Evolutionary conservation across 2,888 invertebrate species (phyloP), one percentile per base, ranked within the genome.

Genomic region (Drosophila paramelanica): DNA sequence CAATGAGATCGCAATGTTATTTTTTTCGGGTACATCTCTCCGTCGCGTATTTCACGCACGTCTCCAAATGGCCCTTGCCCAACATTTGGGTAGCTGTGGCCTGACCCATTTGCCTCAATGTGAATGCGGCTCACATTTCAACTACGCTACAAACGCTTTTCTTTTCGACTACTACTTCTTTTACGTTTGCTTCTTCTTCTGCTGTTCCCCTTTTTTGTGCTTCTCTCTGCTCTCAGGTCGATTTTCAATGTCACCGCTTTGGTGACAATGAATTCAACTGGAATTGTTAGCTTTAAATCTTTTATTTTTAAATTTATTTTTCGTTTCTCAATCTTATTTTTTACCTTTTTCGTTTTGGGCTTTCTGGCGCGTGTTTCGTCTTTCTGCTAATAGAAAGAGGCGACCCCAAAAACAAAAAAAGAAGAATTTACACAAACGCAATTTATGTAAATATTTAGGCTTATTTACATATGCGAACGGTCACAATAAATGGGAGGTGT

Each of bases 51-150:
- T 81, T 79, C 60, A 66, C 52, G 68, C 82, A 82, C 82, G 85
- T 85, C 75, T 71, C 23, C 33, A 36, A 53, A 36, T 67, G 72
- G 86, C 86, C 82, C 86, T 82, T 82, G 82, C 82, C 82, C 82
- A 82, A 82, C 79, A 77, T 71, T 50, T 53, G 47, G 43, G 51
- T 58, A 73, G 65, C 57, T 60, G 51, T 36, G 45, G 46, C 58
- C 42, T 83, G 86, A 86, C 83, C 83, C 83, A 83, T 76, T 83
- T 86, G 83, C 73, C 81, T 78, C 83, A 86, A 82, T 80, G 86
- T 56, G 69, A 76, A 53, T 69, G 77, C 76, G 64, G 68, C 71
- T 86, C 83, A 72, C 86, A 83, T 83, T 83, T 86, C 80, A 61
- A 52, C 61, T 38, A 38, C 20, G 52, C 51, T 17, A 23, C 61